A percentile compares a stretch with the other conserved stretches of the same genome.
phyloP scores from a whole-genome alignment of 2,797 vertebrate species.

The Hoplostethus mediterraneus region DNA sequence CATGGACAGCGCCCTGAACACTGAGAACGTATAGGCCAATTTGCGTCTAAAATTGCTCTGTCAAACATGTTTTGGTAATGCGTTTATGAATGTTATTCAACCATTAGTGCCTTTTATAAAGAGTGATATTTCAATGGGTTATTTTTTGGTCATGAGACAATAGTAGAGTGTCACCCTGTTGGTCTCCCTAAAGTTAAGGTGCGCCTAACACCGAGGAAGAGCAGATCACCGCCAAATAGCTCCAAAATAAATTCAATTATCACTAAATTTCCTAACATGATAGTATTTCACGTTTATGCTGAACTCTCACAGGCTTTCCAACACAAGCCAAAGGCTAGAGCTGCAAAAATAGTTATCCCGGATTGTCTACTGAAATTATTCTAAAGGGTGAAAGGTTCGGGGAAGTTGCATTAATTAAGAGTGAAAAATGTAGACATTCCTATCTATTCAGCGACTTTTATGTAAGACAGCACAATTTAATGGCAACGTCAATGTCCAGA shows the following conservation, averaged over 20 bases:
- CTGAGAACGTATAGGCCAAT: conserved; percentile 62
- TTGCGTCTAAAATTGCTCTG: conserved; percentile 71
- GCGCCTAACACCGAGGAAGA: conserved; percentile 32
- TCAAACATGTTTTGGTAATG: conserved; percentile 73
- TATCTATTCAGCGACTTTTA: conserved; percentile 80
- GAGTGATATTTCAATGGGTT: conserved; percentile 57
- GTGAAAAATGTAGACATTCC: conserved; percentile 74
- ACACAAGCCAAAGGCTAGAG: not conserved
- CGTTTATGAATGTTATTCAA: conserved; percentile 69
- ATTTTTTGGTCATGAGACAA: conserved; percentile 28
- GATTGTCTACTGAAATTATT: conserved; percentile 4
- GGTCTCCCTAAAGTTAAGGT: conserved; percentile 3
- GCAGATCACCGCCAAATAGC: conserved; percentile 6
- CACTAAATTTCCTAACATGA: not conserved
- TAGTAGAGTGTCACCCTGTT: no score
- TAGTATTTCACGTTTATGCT: not conserved
- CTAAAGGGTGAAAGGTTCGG: not conserved
- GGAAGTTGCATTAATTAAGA: conserved; percentile 66
- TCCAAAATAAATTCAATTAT: not conserved
- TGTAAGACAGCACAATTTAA: conserved; percentile 76
- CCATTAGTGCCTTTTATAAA: conserved; percentile 57
- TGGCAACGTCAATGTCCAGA: conserved; percentile 65
- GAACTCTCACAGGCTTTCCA: not conserved
- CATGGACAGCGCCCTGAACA: conserved; percentile 47
- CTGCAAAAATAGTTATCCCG: not conserved